Evolutionary conservation across 2,797 vertebrate species (phyloP), one percentile per base, ranked within the genome.

Genomic region (Epinephelus malabaricus): DNA sequence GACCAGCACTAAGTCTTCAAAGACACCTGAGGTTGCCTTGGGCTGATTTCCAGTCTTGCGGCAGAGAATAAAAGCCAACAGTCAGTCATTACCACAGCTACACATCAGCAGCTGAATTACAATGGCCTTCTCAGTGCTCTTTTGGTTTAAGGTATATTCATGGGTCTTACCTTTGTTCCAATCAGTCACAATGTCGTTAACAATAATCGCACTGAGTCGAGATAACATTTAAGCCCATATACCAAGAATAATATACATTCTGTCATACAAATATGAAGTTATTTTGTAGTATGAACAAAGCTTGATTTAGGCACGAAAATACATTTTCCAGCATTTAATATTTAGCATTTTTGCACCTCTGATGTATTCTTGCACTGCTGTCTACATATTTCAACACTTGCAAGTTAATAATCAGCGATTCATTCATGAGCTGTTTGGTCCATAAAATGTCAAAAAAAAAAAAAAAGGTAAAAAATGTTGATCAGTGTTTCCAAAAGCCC

Each of bases 1-100:
- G 86, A 79, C 77, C 73, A 71, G 75, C 50, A 43, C 61, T 51
- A 53, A 83, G 77, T 81, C 86, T 89, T 90, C 88, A 90, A 90
- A 89, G 85, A 80, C 78, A 87, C 76, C 78, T 15, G 74, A 82
- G 25, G 63, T 83, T 63, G 81, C 88, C 83, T 79, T 69, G 64
- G 87, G 89, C 84, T 76, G 30, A 88, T 88, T 88, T 84, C 60
- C 61, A 81, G 76, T 69, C 77, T 81, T 69, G 50, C 62, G 50
- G 65, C 74, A 83, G 66, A 75, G 74, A 69, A 85, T 69, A 76
- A 75, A 81, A 83, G 51, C 60, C 74, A 78, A 66, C 80, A 80
- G 73, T 78, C 78, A 79, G 81, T 86, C 87, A 85, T 92, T 85
- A 90, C 60, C 49, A 74, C 78, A 63, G 76, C 81, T 78, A 64